These are phyloP conservation scores for Chloroclystis v-ata DNA, from an alignment of 2,888 invertebrate genomes.

Conservation along the genomic window DNA sequence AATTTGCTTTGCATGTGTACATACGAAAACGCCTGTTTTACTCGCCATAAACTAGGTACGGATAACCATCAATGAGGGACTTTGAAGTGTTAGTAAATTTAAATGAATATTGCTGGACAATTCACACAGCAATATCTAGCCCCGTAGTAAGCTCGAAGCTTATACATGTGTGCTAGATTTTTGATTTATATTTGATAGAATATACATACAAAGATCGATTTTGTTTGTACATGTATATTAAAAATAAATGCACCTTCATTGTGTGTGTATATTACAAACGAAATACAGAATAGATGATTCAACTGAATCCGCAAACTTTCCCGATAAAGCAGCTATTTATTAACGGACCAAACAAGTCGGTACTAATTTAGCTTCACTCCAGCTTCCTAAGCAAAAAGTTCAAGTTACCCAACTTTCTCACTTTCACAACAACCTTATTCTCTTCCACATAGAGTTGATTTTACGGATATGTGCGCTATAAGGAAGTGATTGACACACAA, in stretches of 20 bases:
- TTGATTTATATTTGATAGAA: no score
- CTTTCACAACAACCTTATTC: constrained; percentile 15
- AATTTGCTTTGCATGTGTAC: constrained; percentile 42
- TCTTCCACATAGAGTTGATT: constrained; percentile 1
- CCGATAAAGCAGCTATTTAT: constrained; percentile 18
- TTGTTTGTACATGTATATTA: no score
- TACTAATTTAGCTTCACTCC: constrained; percentile 27
- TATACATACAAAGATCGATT: no score
- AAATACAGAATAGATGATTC: constrained; percentile 4
- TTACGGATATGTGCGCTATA: constrained; percentile 7
- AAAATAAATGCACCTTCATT: no score
- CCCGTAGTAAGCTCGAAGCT: no score
- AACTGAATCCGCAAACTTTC: constrained; percentile 10
- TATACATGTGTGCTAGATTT: no score
- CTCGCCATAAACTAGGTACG: constrained; percentile 16
- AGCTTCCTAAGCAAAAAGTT: constrained; percentile 31
- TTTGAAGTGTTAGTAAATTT: no score
- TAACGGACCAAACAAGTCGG: constrained; percentile 11
- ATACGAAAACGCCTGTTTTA: constrained; percentile 27
- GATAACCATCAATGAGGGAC: neutral
- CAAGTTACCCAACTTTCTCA: constrained; percentile 27
- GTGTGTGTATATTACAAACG: no score
- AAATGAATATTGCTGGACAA: no score
- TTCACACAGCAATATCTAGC: no score
- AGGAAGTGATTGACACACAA: constrained; percentile 32